Conservation (phyloP, 2,113 vertebrate genomes). For the Percopsis transmontana region DNA sequence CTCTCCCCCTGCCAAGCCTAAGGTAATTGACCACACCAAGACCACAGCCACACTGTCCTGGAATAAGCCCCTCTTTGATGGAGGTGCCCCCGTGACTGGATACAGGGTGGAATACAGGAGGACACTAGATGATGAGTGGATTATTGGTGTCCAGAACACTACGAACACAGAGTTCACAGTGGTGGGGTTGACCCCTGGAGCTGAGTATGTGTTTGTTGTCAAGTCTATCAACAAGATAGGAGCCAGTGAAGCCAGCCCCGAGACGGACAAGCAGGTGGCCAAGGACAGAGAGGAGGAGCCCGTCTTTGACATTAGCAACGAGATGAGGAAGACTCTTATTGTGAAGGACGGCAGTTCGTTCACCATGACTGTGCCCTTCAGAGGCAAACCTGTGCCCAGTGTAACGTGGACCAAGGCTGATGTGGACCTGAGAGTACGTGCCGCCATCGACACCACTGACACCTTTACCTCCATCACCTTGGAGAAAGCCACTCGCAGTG, state of each 20-base stretch:
- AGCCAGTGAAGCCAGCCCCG: slow-evolving; percentile 88
- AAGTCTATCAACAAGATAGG: slow-evolving; percentile 95
- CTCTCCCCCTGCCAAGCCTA: slow-evolving; percentile 92
- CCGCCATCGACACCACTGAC: slow-evolving; percentile 89
- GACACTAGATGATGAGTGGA: slow-evolving; percentile 91
- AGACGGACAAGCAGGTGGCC: slow-evolving; percentile 88
- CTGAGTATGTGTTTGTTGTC: slow-evolving; percentile 91
- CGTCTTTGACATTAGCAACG: slow-evolving; percentile 92
- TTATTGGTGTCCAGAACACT: slow-evolving; percentile 86
- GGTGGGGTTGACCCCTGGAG: slow-evolving; percentile 84
- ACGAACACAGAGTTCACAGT: slow-evolving; percentile 92
- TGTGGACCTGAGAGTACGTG: slow-evolving; percentile 90
- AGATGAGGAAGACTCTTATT: slow-evolving; percentile 95
- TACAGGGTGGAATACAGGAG: slow-evolving; percentile 93
- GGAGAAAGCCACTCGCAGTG: slow-evolving; percentile 92
- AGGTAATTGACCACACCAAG: slow-evolving; percentile 89
- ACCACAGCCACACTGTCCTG: slow-evolving; percentile 86
- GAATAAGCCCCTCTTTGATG: slow-evolving; percentile 96
- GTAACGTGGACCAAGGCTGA: slow-evolving; percentile 92
- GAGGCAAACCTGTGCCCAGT: slow-evolving; percentile 90
- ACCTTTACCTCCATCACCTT: slow-evolving; percentile 90
- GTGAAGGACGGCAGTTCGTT: slow-evolving; percentile 95
- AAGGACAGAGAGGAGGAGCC: slow-evolving; percentile 97
- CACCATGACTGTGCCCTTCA: slow-evolving; percentile 93
- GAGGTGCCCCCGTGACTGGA: slow-evolving; percentile 90